Evolutionary conservation across 2,888 invertebrate species (phyloP).

Genomic region (Archips xylosteana): DNA sequence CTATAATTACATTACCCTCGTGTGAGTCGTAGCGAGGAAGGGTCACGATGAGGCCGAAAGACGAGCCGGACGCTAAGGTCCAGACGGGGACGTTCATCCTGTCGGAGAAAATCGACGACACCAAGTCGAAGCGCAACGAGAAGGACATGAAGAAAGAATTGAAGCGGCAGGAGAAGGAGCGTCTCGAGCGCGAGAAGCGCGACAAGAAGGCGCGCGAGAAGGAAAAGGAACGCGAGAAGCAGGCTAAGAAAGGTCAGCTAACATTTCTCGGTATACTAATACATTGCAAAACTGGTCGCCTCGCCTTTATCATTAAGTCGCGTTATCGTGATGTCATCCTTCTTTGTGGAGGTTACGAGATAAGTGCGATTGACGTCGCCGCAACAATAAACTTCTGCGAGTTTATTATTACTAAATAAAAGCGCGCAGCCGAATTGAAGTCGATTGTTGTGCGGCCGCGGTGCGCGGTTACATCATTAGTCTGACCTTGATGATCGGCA

Average conservation of each 20-base stretch:
- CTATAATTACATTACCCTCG: constrained; percentile 62
- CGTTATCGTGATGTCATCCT: constrained; percentile 71
- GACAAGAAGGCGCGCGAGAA: constrained; percentile 83
- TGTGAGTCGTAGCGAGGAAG: constrained; percentile 56
- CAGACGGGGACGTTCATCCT: constrained; percentile 84
- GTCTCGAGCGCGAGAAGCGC: constrained; percentile 79
- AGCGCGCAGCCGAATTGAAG: constrained; percentile 58
- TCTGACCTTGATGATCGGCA: constrained; percentile 69
- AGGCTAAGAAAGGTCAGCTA: constrained; percentile 74
- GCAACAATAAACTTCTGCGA: constrained; percentile 57
- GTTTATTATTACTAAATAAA: constrained; percentile 50
- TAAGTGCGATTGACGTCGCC: constrained; percentile 52
- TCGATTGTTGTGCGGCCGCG: constrained; percentile 54
- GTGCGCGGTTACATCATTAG: constrained; percentile 68
- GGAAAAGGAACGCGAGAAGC: constrained; percentile 80
- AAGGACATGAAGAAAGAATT: constrained; percentile 84
- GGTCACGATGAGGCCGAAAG: constrained; percentile 76
- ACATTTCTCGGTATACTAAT: constrained; percentile 19
- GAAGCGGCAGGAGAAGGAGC: constrained; percentile 81
- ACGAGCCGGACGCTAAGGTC: constrained; percentile 71
- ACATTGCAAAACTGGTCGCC: constrained; percentile 42
- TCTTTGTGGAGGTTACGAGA: constrained; percentile 58
- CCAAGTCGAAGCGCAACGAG: constrained; percentile 77
- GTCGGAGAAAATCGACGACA: constrained; percentile 84
- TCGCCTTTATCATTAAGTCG: constrained; percentile 46